phyloP scores from a whole-genome alignment of 2,113 vertebrate species.

The Gulo gulo region DNA sequence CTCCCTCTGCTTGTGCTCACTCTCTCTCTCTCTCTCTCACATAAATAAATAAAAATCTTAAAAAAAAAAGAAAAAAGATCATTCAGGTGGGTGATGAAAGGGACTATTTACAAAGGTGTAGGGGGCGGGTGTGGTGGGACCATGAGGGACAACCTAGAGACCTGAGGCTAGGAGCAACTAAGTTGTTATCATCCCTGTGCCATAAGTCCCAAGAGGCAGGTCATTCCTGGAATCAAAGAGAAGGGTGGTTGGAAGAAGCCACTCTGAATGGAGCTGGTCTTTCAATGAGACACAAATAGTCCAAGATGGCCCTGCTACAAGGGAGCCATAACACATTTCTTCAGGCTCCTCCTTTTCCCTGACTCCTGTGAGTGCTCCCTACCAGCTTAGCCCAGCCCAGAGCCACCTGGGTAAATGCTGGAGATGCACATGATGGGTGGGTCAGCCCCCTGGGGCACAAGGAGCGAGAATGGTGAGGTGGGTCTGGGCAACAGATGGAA shows the following conservation, averaged over 20 bases:
- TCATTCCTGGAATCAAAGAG: background rate
- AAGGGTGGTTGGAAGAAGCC: background rate
- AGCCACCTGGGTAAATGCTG: background rate
- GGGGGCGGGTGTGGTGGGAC: too few relatives aligned
- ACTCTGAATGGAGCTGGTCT: background rate
- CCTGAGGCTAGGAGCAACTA: background rate
- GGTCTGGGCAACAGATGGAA: background rate
- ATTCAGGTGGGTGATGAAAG: background rate
- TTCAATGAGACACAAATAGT: background rate
- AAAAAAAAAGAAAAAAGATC: too few relatives aligned
- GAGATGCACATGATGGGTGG: background rate
- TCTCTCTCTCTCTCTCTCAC: too few relatives aligned
- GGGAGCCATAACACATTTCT: background rate
- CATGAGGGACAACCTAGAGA: background rate
- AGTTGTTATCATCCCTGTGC: background rate
- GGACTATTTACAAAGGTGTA: background rate
- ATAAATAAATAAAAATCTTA: too few relatives aligned
- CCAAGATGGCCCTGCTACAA: too few relatives aligned
- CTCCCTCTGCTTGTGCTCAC: too few relatives aligned
- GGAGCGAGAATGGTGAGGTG: background rate
- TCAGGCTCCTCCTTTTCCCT: background rate
- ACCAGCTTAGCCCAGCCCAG: background rate
- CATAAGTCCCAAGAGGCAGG: background rate
- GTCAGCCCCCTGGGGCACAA: fast-evolving
- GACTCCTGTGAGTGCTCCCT: background rate